Evolutionary conservation across 2,888 invertebrate genomes (phyloP).

Genomic region (Temnothorax rugatulus): DNA sequence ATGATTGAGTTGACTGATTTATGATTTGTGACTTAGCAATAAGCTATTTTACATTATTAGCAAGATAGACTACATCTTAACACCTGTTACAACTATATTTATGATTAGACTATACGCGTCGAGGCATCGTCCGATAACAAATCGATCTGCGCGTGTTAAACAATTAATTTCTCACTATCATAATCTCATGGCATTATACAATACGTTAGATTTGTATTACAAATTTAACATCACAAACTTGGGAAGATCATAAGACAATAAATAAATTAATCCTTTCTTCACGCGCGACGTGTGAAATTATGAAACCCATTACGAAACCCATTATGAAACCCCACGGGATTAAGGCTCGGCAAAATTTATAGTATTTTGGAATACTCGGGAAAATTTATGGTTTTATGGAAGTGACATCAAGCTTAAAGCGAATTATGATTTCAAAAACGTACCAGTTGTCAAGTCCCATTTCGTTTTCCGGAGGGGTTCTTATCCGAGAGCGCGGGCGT

Average conservation of each 20-base stretch:
- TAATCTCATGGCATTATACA: background rate
- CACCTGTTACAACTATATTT: background rate
- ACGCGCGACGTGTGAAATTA: background rate
- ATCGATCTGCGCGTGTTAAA: background rate
- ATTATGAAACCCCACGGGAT: background rate
- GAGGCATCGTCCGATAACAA: background rate
- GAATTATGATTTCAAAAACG: background rate
- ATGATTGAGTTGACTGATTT: background rate
- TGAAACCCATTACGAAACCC: too few relatives aligned
- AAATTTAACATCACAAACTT: background rate
- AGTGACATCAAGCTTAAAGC: background rate
- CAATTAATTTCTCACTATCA: background rate
- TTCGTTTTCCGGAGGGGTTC: background rate
- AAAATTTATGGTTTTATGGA: background rate
- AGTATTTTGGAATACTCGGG: too few relatives aligned
- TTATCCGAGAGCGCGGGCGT: background rate
- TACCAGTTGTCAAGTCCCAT: background rate
- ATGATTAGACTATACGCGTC: background rate
- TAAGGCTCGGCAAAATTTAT: background rate
- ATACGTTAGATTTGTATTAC: background rate
- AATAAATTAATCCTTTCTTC: background rate
- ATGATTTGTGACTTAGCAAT: background rate
- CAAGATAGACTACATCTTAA: background rate
- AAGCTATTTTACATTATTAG: background rate
- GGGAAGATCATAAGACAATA: background rate